Evolutionary conservation across 1,140 invertebrate genomes (phyloP).

Genomic region (Zaprionus gabonicus): DNA sequence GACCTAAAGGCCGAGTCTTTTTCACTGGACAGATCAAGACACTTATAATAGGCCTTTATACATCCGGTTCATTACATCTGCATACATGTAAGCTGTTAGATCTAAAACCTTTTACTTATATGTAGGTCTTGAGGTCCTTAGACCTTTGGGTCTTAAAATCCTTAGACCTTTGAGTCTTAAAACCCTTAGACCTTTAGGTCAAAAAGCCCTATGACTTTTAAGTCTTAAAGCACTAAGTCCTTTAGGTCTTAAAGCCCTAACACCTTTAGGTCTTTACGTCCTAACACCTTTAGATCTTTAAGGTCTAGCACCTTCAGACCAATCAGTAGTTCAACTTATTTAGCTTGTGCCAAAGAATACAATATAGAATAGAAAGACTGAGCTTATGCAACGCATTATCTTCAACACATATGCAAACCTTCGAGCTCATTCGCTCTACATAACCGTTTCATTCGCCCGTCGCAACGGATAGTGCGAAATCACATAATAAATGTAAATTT

Average conservation of each 20-base stretch:
- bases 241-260: neutral
- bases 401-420: neutral
- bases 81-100: neutral
- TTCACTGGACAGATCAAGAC: too few relatives aligned
- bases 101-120: too few relatives aligned
- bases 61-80: neutral
- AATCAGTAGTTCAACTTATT: too few relatives aligned
- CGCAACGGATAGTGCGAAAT: neutral
- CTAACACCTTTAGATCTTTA: neutral
- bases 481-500: constrained; percentile 4
- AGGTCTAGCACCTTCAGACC: neutral
- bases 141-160: too few relatives aligned
- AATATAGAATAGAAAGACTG: neutral
- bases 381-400: neutral
- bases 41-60: too few relatives aligned
- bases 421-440: neutral
- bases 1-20: too few relatives aligned
- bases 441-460: neutral
- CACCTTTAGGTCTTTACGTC: neutral
- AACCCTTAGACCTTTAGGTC: neutral
- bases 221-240: too few relatives aligned
- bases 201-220: too few relatives aligned
- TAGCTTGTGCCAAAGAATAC: neutral
- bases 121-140: too few relatives aligned
- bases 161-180: neutral